Evolutionary conservation across 2,113 vertebrate species (phyloP).

Genomic region (Suncus etruscus): DNA sequence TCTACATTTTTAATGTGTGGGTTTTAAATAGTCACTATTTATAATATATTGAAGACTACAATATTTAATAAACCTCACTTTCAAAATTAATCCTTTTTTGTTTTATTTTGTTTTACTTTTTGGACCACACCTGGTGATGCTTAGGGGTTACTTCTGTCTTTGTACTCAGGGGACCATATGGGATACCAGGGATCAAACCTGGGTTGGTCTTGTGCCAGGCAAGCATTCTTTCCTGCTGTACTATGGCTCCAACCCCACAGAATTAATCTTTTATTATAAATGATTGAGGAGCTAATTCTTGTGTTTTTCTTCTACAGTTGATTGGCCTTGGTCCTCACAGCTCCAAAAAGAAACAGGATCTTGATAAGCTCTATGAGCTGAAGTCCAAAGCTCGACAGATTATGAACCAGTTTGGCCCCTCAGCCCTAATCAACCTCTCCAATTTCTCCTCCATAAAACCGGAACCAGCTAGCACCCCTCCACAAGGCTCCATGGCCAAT

Average conservation of each 20-base stretch:
- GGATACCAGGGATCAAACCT: too few relatives aligned
- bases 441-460: slow-evolving; percentile 90
- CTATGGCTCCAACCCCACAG: too few relatives aligned
- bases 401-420: slow-evolving; percentile 93
- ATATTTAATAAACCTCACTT: too few relatives aligned
- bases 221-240: too few relatives aligned
- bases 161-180: too few relatives aligned
- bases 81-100: too few relatives aligned
- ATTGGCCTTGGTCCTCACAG: slow-evolving; percentile 81
- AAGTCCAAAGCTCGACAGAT: slow-evolving; percentile 90
- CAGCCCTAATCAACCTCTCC: slow-evolving; percentile 91
- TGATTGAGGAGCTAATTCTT: slow-evolving; percentile 58
- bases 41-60: background rate
- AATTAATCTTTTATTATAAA: background rate
- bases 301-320: slow-evolving; percentile 65
- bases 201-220: too few relatives aligned
- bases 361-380: slow-evolving; percentile 88
- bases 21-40: slow-evolving; percentile 28
- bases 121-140: too few relatives aligned
- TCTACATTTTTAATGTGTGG: slow-evolving; percentile 33
- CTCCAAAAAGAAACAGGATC: slow-evolving; percentile 88
- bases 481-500: slow-evolving; percentile 95
- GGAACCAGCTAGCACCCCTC: slow-evolving; percentile 87
- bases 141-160: too few relatives aligned
- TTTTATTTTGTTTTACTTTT: too few relatives aligned